Percentiles rank a stretch among this genome's conserved stretches.
Conservation (phyloP, 2,797 vertebrate species). For the Eleutherodactylus coqui region DNA sequence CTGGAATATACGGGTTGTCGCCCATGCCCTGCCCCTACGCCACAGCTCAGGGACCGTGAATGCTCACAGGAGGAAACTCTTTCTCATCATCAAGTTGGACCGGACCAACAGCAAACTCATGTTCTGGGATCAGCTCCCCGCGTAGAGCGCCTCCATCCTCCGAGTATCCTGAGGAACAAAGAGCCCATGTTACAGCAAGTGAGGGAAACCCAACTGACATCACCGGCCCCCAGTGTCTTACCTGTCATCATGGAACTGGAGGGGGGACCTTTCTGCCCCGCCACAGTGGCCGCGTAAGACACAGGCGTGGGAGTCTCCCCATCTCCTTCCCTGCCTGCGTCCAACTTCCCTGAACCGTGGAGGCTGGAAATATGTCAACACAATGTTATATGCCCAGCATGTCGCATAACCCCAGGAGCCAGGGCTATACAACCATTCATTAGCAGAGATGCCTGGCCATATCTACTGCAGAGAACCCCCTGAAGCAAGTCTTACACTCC, state of each 20-base stretch:
- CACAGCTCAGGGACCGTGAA: constrained; percentile 78
- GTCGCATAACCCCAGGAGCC: not conserved
- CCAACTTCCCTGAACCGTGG: constrained; percentile 76
- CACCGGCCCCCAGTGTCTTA: constrained; percentile 64
- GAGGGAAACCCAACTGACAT: too few species aligned
- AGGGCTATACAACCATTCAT: not conserved
- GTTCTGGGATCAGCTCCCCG: constrained; percentile 91
- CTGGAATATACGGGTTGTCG: not conserved
- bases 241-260: constrained; percentile 86
- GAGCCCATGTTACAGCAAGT: not conserved
- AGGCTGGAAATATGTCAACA: constrained; percentile 66
- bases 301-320: constrained; percentile 78
- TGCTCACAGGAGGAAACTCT: constrained; percentile 93
- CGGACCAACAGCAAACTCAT: constrained; percentile 89
- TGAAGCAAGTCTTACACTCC: too few species aligned
- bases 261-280: constrained; percentile 81
- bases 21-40: not conserved
- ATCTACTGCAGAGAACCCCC: too few species aligned
- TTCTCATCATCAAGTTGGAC: constrained; percentile 92
- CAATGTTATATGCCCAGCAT: not conserved
- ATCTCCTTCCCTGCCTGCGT: constrained; percentile 80
- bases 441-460: too few species aligned
- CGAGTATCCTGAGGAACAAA: constrained; percentile 82
- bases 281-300: constrained; percentile 90
- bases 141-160: constrained; percentile 90